Percentiles rank a stretch among this genome's conserved stretches.
Conservation (phyloP, 2,888 invertebrate species). For the Cosmorhoe ocellata region DNA sequence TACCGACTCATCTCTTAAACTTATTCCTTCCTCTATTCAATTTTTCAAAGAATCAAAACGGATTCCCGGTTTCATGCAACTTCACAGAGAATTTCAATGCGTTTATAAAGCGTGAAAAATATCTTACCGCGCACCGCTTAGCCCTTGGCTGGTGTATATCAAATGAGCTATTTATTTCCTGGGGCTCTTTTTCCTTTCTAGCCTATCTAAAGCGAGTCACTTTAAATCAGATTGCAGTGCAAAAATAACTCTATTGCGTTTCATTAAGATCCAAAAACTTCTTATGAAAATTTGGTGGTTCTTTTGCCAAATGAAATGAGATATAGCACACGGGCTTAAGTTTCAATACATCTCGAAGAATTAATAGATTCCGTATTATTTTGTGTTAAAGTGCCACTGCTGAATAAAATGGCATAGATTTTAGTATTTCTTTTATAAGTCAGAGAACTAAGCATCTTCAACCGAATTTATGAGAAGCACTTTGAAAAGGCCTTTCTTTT, state of each 20-base stretch:
- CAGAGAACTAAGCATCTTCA: too few species aligned
- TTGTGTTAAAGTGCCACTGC: too few species aligned
- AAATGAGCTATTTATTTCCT: conserved; percentile 73
- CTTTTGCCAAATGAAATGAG: too few species aligned
- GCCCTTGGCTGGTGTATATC: conserved; percentile 61
- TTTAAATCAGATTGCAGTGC: conserved; percentile 11
- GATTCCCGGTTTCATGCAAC: conserved; percentile 9
- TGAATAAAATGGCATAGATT: too few species aligned
- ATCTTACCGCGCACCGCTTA: conserved; percentile 48
- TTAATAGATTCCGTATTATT: too few species aligned
- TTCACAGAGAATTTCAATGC: conserved; percentile 37
- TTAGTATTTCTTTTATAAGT: too few species aligned
- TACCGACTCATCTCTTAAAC: not conserved
- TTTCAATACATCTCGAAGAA: too few species aligned
- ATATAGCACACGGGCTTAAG: too few species aligned
- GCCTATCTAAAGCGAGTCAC: conserved; percentile 47
- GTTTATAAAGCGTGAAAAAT: conserved; percentile 55
- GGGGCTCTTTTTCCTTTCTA: conserved; percentile 35
- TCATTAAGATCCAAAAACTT: too few species aligned
- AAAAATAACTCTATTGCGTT: conserved; percentile 1
- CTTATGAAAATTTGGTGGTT: too few species aligned
- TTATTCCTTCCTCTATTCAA: not conserved
- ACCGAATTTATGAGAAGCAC: too few species aligned
- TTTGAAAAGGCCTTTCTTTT: not conserved
- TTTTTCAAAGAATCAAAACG: conserved; percentile 8